These are phyloP conservation scores for Betta splendens DNA, from an alignment of 2,797 vertebrate genomes.

Conservation along the genomic window DNA sequence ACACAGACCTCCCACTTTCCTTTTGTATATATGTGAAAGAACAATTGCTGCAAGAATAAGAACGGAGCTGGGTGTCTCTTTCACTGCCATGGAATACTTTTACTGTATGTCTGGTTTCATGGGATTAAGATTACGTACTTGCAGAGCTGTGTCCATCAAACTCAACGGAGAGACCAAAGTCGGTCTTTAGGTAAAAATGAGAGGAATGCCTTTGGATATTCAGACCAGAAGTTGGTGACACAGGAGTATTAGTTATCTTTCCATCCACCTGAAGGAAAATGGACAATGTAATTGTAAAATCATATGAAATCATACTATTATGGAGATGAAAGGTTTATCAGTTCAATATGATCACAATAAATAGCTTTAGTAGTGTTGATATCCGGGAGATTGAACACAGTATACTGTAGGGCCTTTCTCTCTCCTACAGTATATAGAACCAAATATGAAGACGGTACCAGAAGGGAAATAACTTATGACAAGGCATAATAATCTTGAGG, in stretches of 20 bases:
- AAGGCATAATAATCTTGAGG: slow-evolving; percentile 13
- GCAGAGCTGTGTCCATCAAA: slow-evolving; percentile 79
- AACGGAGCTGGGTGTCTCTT: background rate
- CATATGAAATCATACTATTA: too few species aligned
- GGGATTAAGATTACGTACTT: slow-evolving; percentile 69
- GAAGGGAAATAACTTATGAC: slow-evolving; percentile 27
- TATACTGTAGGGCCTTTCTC: too few species aligned
- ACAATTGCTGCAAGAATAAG: slow-evolving; percentile 76
- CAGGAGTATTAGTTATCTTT: slow-evolving; percentile 64
- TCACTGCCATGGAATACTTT: background rate
- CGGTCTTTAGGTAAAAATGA: slow-evolving; percentile 81
- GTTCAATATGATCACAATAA: too few species aligned
- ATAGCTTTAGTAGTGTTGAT: too few species aligned
- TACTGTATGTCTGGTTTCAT: background rate
- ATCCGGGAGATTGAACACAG: too few species aligned
- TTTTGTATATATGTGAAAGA: slow-evolving; percentile 78
- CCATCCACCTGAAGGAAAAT: slow-evolving; percentile 80
- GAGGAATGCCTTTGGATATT: slow-evolving; percentile 71
- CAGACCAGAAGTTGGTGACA: slow-evolving; percentile 78
- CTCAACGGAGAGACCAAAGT: slow-evolving; percentile 84
- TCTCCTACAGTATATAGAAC: too few species aligned
- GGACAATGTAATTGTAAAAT: background rate
- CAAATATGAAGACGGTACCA: slow-evolving; percentile 7
- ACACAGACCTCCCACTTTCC: slow-evolving; percentile 83
- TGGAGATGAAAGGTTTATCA: too few species aligned